These are phyloP conservation scores for Tiliqua scincoides DNA, from an alignment of 2,113 vertebrate genomes.

Conservation along the genomic window DNA sequence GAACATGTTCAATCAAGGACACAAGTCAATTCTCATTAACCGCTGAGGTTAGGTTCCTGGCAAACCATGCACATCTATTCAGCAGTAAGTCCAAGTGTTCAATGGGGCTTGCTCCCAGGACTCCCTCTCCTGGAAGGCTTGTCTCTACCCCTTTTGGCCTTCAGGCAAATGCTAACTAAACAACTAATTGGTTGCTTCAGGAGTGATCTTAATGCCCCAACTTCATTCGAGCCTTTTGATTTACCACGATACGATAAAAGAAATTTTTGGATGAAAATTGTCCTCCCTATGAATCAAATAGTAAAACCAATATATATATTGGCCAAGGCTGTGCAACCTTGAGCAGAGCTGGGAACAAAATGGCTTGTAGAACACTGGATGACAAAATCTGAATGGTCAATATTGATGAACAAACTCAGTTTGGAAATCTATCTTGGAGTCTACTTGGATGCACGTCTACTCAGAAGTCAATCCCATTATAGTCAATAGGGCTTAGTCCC, in stretches of 20 bases:
- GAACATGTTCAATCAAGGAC: neutral
- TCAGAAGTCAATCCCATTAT: no score
- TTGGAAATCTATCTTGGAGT: neutral
- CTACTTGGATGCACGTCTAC: no score
- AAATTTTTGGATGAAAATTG: neutral
- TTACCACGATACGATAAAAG: neutral
- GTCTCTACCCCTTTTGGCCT: no score
- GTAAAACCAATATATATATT: neutral
- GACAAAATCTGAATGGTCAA: neutral
- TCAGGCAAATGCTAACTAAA: no score
- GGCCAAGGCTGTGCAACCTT: neutral
- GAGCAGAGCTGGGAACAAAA: conserved; percentile 19
- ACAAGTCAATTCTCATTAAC: no score
- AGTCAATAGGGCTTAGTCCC: no score
- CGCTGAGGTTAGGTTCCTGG: no score
- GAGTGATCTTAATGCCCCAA: neutral
- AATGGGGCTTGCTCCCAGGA: no score
- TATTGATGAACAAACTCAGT: neutral
- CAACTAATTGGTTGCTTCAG: conserved; percentile 29
- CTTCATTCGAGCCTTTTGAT: neutral
- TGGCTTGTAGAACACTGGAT: neutral
- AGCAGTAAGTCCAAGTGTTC: no score
- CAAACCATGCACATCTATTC: no score
- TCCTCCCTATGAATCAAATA: neutral
- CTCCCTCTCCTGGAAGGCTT: no score